phyloP scores from a whole-genome alignment of 2,113 vertebrate genomes.

The Toxostoma redivivum region DNA sequence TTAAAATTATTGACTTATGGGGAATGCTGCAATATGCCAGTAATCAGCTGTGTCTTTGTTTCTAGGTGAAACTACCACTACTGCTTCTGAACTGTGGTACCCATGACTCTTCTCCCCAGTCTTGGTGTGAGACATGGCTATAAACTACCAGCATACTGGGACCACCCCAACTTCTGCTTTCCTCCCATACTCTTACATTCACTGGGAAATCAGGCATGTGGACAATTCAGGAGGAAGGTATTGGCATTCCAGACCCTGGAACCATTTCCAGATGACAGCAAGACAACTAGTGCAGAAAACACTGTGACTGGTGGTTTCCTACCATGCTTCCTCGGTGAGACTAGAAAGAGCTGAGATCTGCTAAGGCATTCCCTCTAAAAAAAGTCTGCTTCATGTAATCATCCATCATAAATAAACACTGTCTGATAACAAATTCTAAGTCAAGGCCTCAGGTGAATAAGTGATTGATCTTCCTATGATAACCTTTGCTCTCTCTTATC shows the following conservation, averaged over 20 bases:
- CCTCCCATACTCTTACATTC: not conserved
- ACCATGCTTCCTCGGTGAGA: fast-evolving
- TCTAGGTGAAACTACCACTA: not conserved
- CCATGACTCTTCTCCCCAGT: not conserved
- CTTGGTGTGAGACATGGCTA: not conserved
- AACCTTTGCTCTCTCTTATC: not conserved
- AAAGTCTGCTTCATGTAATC: not conserved
- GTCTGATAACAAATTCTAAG: not conserved
- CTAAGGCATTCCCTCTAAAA: not conserved
- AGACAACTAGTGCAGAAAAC: not conserved
- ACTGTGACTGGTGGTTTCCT: not conserved
- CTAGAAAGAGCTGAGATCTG: not conserved
- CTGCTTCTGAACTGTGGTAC: not conserved
- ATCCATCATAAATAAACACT: not conserved
- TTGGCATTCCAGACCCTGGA: fast-evolving
- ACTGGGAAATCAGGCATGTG: not conserved
- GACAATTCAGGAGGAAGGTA: not conserved
- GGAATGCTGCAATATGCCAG: not conserved
- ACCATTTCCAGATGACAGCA: fast-evolving
- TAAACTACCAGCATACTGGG: not conserved
- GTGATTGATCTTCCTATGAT: not conserved
- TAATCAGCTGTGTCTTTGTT: not conserved
- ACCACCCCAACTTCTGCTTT: not conserved
- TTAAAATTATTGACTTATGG: not conserved
- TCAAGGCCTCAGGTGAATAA: not conserved